phyloP scores from a whole-genome alignment of 1,140 invertebrate genomes.

The Tachypleus tridentatus region DNA sequence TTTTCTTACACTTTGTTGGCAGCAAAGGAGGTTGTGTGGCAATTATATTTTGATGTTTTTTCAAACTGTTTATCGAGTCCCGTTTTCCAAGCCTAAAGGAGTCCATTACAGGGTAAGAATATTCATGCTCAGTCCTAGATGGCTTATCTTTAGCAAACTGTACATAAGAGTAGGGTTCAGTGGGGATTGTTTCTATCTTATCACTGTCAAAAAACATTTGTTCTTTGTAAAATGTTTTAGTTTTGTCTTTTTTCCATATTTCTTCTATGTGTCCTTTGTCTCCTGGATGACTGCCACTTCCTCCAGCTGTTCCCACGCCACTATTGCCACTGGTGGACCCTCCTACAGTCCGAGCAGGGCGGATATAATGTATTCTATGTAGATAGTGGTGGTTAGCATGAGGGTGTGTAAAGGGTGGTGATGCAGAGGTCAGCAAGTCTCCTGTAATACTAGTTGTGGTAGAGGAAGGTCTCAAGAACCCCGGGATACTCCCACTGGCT shows the following conservation, averaged over 20 bases:
- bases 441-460: conserved; percentile 14
- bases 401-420: conserved; percentile 29
- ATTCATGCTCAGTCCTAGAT: conserved; percentile 52
- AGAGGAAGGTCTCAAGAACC: conserved; percentile 19
- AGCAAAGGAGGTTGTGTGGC: conserved; percentile 31
- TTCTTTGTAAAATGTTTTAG: conserved; percentile 13
- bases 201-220: conserved; percentile 21
- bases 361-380: conserved; percentile 40
- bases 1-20: conserved; percentile 53
- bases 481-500: conserved; percentile 31
- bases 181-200: conserved; percentile 21
- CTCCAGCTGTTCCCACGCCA: conserved; percentile 2
- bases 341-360: conserved; percentile 13
- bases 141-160: conserved; percentile 50
- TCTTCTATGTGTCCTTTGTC: background rate
- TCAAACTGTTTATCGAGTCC: conserved; percentile 45
- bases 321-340: conserved; percentile 5
- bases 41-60: conserved; percentile 37
- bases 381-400: conserved; percentile 34
- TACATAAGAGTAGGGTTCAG: conserved; percentile 67
- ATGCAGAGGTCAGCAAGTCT: conserved; percentile 30
- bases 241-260: conserved; percentile 15
- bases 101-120: conserved; percentile 63
- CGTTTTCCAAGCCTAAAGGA: conserved; percentile 26
- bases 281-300: conserved; percentile 7